Evolutionary conservation across 2,888 invertebrate genomes (phyloP).

Genomic region (Odontomyia ornata): DNA sequence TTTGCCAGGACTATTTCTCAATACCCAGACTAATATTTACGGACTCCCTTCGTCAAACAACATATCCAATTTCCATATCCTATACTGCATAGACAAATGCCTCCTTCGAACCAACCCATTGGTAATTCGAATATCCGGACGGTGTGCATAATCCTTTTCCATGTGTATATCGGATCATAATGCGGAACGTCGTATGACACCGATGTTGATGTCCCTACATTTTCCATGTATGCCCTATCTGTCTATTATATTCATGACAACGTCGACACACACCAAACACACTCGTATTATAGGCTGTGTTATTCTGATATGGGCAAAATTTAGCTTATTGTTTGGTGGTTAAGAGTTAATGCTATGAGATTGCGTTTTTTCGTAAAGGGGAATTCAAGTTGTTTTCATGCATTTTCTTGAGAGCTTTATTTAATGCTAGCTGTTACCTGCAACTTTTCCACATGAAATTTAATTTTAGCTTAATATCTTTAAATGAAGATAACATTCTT

Average conservation of each 20-base stretch:
- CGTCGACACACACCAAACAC: too few species aligned
- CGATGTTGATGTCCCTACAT: neutral
- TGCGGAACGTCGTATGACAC: neutral
- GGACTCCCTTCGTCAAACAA: conserved; percentile 53
- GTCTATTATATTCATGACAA: neutral
- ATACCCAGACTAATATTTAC: conserved; percentile 54
- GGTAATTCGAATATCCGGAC: conserved; percentile 16
- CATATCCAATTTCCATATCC: conserved; percentile 54
- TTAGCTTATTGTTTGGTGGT: too few species aligned
- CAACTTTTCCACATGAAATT: too few species aligned
- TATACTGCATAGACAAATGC: conserved; percentile 38
- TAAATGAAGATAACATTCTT: too few species aligned
- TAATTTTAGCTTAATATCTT: too few species aligned
- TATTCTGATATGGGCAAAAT: too few species aligned
- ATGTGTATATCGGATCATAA: conserved; percentile 34
- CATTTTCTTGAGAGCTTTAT: too few species aligned
- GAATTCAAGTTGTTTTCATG: too few species aligned
- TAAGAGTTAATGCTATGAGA: too few species aligned
- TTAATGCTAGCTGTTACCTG: too few species aligned
- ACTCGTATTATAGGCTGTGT: too few species aligned
- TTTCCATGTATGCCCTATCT: neutral
- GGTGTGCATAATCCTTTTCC: conserved; percentile 44
- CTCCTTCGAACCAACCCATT: conserved; percentile 35
- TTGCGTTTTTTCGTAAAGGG: too few species aligned
- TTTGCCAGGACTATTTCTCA: conserved; percentile 53